Evolutionary conservation across 2,797 vertebrate genomes (phyloP), one percentile per base, ranked within the genome.

Genomic region (Melanotaenia trifasciata): DNA sequence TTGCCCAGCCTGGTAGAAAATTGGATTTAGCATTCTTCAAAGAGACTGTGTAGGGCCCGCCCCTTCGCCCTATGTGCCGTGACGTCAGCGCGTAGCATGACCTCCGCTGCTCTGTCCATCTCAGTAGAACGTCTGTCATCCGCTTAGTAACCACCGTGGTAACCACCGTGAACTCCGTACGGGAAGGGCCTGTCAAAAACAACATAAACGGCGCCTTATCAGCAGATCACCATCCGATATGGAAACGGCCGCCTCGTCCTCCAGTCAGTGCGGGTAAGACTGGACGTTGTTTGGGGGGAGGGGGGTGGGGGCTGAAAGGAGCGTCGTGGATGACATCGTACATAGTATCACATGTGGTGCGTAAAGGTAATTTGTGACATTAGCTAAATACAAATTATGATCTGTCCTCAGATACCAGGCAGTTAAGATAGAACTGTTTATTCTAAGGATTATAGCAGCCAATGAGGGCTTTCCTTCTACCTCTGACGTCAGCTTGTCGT

Each of bases 231-330:
- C 85, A 28, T 38, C 83, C 30, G 67, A 74, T 0, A 92, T 91
- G 91, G 83, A 81, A 26, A 59, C 71, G 51, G 58, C 86, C 67
- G 74, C 88, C 60, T 54, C 84, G 22, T 65, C 87, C 36, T 58
- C 88, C 72, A 53, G n/a, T 66, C 82, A 63, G 38, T 80, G 84
- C 92, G 94, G 94, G 94, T 95, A 94, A 87, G n/a, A 8, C 30
- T 69, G 64, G 56, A 59, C 59, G 35, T 28, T 67, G 54, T 16
- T 18, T 10, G 45, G 2, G 45, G 14, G 13, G 35, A 11, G 5
- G 8, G 35, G 35, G 35, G 35, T 9, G 35, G 33, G 33, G 33
- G 33, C 18, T 9, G 13, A 45, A 12, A 32, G n/a, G 32, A 71
- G 38, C 51, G 43, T 60, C 51, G 40, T 16, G 45, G 73, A 50